Conservation (phyloP, 2,888 invertebrate species). For the Stenolophus ochropezus region DNA sequence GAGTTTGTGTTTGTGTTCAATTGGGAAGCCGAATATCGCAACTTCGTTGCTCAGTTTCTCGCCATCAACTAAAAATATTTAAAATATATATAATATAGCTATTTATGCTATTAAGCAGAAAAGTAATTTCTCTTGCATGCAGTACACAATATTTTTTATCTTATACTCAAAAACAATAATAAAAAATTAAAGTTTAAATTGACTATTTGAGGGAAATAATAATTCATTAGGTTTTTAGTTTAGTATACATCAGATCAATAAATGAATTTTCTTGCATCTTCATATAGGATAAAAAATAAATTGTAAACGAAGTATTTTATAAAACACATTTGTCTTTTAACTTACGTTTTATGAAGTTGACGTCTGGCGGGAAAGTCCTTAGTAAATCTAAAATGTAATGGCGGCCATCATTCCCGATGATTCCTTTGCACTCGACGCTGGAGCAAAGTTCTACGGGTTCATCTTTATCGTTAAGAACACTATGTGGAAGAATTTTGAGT, state of each 20-base stretch:
- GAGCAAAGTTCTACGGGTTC: constrained; percentile 95
- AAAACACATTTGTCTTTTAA: background rate
- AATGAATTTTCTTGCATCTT: too few relatives aligned
- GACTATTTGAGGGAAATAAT: too few relatives aligned
- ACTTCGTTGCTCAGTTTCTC: constrained; percentile 91
- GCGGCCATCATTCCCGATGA: constrained; percentile 98
- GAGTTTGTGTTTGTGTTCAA: constrained; percentile 96
- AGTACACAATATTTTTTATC: too few relatives aligned
- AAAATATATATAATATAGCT: too few relatives aligned
- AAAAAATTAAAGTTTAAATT: too few relatives aligned
- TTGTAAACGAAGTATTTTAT: background rate
- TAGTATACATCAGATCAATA: too few relatives aligned
- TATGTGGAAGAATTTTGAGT: constrained; percentile 95
- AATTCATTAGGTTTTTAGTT: too few relatives aligned
- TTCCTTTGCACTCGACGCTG: constrained; percentile 99
- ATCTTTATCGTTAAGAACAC: constrained; percentile 92
- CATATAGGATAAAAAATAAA: too few relatives aligned
- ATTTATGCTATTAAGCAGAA: too few relatives aligned
- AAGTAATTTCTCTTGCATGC: too few relatives aligned
- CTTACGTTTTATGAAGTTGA: constrained; percentile 93
- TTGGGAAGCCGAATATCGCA: constrained; percentile 92
- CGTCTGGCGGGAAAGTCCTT: constrained; percentile 98
- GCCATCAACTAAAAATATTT: constrained; percentile 81
- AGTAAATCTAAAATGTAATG: constrained; percentile 97
- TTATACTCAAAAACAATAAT: too few relatives aligned